A percentile compares a stretch with the other conserved stretches of the same genome.
These are phyloP conservation scores for Caenorhabditis uteleia DNA, from an alignment of 2,888 invertebrate species.

Conservation along the genomic window DNA sequence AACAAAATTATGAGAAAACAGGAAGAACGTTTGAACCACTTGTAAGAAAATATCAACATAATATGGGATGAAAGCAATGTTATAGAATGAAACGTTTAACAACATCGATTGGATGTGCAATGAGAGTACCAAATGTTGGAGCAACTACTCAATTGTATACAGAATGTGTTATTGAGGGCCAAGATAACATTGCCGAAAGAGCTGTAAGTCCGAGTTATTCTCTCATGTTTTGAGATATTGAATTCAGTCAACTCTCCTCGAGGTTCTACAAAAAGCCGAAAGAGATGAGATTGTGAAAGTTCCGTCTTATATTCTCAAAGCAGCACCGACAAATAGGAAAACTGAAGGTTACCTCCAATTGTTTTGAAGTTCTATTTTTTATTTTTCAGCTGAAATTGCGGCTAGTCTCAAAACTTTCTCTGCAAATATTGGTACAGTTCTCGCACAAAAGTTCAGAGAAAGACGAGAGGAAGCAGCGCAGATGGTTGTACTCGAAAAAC, in stretches of 20 bases:
- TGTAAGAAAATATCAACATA: conserved; percentile 30
- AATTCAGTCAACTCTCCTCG: conserved; percentile 46
- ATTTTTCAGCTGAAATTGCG: conserved; percentile 9
- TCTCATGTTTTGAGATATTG: neutral
- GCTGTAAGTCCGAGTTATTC: conserved; percentile 42
- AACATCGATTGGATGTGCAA: conserved; percentile 42
- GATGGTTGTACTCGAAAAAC: conserved; percentile 31
- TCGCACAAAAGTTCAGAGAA: conserved; percentile 31
- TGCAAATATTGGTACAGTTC: conserved; percentile 29
- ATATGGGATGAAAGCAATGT: neutral
- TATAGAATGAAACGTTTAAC: conserved; percentile 41
- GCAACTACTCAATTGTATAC: conserved; percentile 35
- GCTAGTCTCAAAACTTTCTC: conserved; percentile 35
- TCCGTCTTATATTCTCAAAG: conserved; percentile 47
- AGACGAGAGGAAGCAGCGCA: conserved; percentile 30
- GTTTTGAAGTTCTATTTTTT: neutral
- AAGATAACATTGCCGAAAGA: conserved; percentile 59
- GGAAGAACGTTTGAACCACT: conserved; percentile 35
- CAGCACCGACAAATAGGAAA: conserved; percentile 43
- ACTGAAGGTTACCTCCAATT: conserved; percentile 7
- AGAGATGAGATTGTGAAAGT: conserved; percentile 46
- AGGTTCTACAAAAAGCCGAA: conserved; percentile 42
- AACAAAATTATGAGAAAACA: conserved; percentile 51
- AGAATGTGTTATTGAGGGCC: conserved; percentile 52
- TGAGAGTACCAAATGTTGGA: conserved; percentile 39